Evolutionary conservation across 37 sponge, comb jelly and placozoan species (phyloP), one percentile per base, ranked within the genome.

Genomic region (Chondrilla cf. caribensis): DNA sequence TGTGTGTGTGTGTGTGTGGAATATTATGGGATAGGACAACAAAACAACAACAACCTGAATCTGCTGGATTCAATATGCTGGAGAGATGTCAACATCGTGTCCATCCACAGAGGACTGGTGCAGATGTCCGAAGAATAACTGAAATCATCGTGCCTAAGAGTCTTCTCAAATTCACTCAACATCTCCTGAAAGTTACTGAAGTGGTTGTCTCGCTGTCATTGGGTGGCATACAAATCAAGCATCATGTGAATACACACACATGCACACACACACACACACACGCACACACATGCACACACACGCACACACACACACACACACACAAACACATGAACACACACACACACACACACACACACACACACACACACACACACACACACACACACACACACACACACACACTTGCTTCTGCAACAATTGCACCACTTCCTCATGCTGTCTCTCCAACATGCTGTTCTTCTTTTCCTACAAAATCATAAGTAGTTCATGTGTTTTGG

Each of bases 121-220:
- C 92, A 87, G 11, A 88, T 84, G 71, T 91, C 92, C 54, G 89
- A 81, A 36, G 86, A 76, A 60, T 78, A 84, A 35, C 58, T 78
- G 65, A 93, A 89, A 76, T 93, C 94, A 40, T 93, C 90, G 41
- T 93, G 90, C 9, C 94, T 60, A 1, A 93, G 84, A 3, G 90
- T 89, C 84, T 93, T 89, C 60, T 87, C 87, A 55, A 93, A 93
- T 29, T 86, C 90, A 31, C 78, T 51, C 41, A 90, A 78, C 88
- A 93, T 86, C 43, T 93, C 94, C 36, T 86, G 81, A 54, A 93
- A 89, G 58, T 86, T 84, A 8, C 35, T 84, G 54, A 87, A 93
- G 17, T 93, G 84, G 51, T 71, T 86, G 8, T 58, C 88, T 68
- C 47, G 82, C 90, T 90, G 81, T 19, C n/a, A 39, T 29, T 29